phyloP scores from a whole-genome alignment of 2,888 invertebrate species.

The Calameuta pallipes region DNA sequence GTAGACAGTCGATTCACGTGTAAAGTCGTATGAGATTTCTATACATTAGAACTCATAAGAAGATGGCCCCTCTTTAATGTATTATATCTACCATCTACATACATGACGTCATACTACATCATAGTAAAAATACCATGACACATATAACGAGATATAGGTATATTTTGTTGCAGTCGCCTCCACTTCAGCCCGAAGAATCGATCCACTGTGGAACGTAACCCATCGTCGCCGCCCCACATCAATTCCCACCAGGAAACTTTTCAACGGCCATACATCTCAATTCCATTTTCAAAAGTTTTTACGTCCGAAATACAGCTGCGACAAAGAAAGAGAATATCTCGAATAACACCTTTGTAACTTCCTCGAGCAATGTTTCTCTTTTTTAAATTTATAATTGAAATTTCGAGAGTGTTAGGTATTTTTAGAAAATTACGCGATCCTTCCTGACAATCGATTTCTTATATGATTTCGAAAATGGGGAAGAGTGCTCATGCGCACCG shows the following conservation, averaged over 20 bases:
- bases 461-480: background rate
- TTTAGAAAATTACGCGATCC: background rate
- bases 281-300: slow-evolving; percentile 41
- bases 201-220: background rate
- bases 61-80: background rate
- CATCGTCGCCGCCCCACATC: background rate
- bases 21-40: background rate
- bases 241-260: slow-evolving; percentile 26
- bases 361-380: background rate
- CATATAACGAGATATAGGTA: background rate
- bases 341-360: background rate
- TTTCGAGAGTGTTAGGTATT: background rate
- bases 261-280: slow-evolving; percentile 43
- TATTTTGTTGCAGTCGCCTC: background rate
- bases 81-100: background rate
- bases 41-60: background rate
- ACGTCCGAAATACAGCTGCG: background rate
- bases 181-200: background rate
- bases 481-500: background rate
- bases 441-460: background rate
- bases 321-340: background rate
- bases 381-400: background rate
- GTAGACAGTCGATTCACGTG: background rate
- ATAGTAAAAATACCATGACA: background rate
- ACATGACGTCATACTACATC: background rate